Evolutionary conservation across 2,888 invertebrate species (phyloP), one percentile per base, ranked within the genome.

Genomic region (Leptothorax acervorum): DNA sequence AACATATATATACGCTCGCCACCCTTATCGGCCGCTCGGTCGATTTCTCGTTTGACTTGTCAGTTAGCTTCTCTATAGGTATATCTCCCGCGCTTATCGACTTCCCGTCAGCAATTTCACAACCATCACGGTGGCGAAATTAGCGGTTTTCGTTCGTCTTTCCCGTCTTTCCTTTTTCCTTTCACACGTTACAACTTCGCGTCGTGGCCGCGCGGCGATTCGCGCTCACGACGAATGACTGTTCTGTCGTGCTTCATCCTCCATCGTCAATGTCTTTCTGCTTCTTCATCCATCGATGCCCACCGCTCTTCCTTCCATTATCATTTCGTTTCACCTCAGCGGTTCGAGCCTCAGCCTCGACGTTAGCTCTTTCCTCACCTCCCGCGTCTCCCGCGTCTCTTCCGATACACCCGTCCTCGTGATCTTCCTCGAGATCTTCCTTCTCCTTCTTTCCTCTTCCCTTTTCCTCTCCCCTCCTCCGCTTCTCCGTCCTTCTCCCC

Each of bases 281-380:
- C 73, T 73, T 73, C 79, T 81, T 81, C 79, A 79, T 71, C 79
- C 79, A 71, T 79, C 73, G 79, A 79, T 79, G 79, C 79, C 48
- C 79, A 68, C 79, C 57, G 73, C 57, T 81, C 79, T 81, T 73
- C 79, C 79, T 81, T 81, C 79, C 79, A 81, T 81, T 81, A 81
- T 71, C 79, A 81, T 81, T 81, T 81, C 79, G 79, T 81, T 81
- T 81, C 79, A 81, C 79, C 73, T 81, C 79, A 81, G 73, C 79
- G 79, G 60, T 81, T 81, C 79, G 73, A 73, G 73, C 73, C 45
- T 66, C 65, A 66, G 57, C 70, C 79, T 79, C 79, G 79, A 11
- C 79, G 79, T 79, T 79, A 71, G 18, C 73, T 42, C 55, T 83
- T 85, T 84, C 79, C 85, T 85, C 85, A 76, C 85, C 87, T 85